Conservation (phyloP, 2,888 invertebrate species). For the Harpalus rubripes region DNA sequence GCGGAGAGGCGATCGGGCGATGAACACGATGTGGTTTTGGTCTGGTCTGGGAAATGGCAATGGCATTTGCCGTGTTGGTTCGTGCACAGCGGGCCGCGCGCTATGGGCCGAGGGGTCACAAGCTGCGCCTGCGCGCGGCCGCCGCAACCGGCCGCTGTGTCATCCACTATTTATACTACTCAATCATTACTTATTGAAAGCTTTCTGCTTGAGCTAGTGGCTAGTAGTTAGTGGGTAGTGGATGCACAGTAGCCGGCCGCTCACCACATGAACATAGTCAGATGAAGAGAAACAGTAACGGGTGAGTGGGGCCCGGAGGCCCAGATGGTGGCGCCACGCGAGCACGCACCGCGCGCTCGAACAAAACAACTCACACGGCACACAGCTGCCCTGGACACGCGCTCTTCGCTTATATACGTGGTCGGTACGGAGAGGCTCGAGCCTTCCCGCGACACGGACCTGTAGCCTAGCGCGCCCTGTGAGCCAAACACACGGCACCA, state of each 20-base stretch:
- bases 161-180: conserved; percentile 1
- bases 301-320: conserved; percentile 69
- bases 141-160: conserved; percentile 3
- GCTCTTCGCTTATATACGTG: conserved; percentile 80
- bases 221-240: conserved; percentile 71
- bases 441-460: conserved; percentile 81
- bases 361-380: conserved; percentile 71
- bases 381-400: conserved; percentile 68
- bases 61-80: conserved; percentile 48
- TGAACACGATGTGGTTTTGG: conserved; percentile 44
- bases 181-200: not conserved
- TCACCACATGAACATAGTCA: conserved; percentile 54
- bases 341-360: conserved; percentile 71
- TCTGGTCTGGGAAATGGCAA: conserved; percentile 36
- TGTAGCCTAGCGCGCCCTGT: conserved; percentile 77
- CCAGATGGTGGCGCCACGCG: conserved; percentile 70
- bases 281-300: conserved; percentile 65
- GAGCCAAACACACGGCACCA: conserved; percentile 71
- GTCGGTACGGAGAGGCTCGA: conserved; percentile 92
- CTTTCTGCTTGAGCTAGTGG: too few relatives aligned
- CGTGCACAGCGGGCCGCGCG: conserved; percentile 44
- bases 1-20: conserved; percentile 35
- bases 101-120: conserved; percentile 16
- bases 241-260: conserved; percentile 69
- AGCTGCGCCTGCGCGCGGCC: conserved; percentile 39